Evolutionary conservation across 2,113 vertebrate genomes (phyloP), one percentile per base, ranked within the genome.

Genomic region (Aphyosemion australe): DNA sequence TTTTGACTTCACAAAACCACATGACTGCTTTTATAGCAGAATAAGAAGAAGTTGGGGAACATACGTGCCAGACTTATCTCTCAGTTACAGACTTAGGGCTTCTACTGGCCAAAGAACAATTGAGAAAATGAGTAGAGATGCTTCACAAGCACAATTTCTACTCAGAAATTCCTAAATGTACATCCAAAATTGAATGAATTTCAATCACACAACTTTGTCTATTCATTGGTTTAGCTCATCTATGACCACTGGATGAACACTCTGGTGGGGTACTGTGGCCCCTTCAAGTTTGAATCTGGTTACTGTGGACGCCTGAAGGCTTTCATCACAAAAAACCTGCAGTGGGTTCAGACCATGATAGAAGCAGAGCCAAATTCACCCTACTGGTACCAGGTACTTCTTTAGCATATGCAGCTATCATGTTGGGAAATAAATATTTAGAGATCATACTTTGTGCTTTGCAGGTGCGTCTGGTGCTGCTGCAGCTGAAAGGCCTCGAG

Each of bases 221-320:
- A 26, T 26, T 26, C 26, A 26, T 71, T 72, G 20, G 47, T 56
- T 64, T 82, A 99, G 96, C 95, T 97, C 65, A 94, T 98, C 81
- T 96, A 96, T 73, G 94, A 96, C 90, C 95, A 99, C 79, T 99
- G 96, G 97, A 96, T 97, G 94, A 99, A 99, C 90, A 98, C 95
- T 0, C 83, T 97, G 66, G 91, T 95, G 86, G 91, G 86, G 21
- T 99, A 97, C 86, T 99, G 97, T 0, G 95, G 93, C 12, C 94
- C 95, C 58, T 95, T 94, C 46, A 89, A 91, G 8, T 89, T 91
- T 0, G 79, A 94, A 34, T 83, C 90, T 0, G 71, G 77, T 45
- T 99, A 95, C 89, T 99, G 97, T 2, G 86, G 95, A 78, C 93
- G 86, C 54, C 94, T 99, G 42, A 93, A 93, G 61, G n/a, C 32